phyloP scores from a whole-genome alignment of 2,888 invertebrate species.

The Drosophila helvetica region DNA sequence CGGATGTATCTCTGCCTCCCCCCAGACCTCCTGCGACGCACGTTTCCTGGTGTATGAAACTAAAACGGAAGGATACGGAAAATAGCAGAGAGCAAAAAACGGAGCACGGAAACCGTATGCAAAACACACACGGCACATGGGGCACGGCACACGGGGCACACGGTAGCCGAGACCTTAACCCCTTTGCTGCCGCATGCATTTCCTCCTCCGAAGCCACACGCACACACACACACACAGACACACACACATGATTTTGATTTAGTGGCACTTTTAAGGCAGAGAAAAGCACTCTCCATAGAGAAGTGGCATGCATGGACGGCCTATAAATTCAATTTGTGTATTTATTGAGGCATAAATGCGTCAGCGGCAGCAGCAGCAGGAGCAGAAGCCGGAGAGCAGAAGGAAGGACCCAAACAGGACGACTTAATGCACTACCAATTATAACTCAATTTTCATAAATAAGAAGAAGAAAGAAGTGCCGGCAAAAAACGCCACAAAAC shows the following conservation, averaged over 20 bases:
- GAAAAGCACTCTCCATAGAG: conserved; percentile 50
- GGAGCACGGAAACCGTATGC: conserved; percentile 62
- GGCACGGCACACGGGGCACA: conserved; percentile 46
- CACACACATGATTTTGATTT: conserved; percentile 68
- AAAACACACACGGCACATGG: conserved; percentile 67
- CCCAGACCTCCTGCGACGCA: conserved; percentile 39
- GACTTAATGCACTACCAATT: conserved; percentile 81
- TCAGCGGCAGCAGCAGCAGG: conserved; percentile 51
- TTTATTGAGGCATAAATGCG: conserved; percentile 79
- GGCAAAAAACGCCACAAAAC: conserved; percentile 47
- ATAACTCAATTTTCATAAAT: conserved; percentile 83
- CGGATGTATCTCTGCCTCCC: conserved; percentile 6
- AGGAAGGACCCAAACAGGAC: conserved; percentile 43
- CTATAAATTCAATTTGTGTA: conserved; percentile 80
- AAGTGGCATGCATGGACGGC: conserved; percentile 26
- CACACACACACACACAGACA: neutral
- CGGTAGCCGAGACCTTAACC: conserved; percentile 65
- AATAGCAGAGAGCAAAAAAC: conserved; percentile 58
- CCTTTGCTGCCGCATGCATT: conserved; percentile 60
- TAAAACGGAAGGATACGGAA: conserved; percentile 77
- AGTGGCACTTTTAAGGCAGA: conserved; percentile 76
- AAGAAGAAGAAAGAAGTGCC: conserved; percentile 51
- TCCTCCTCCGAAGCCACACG: conserved; percentile 31
- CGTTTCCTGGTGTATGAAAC: conserved; percentile 52
- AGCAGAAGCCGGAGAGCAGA: conserved; percentile 6